Conservation (phyloP, 2,113 vertebrate genomes). For the Elachura formosa region DNA sequence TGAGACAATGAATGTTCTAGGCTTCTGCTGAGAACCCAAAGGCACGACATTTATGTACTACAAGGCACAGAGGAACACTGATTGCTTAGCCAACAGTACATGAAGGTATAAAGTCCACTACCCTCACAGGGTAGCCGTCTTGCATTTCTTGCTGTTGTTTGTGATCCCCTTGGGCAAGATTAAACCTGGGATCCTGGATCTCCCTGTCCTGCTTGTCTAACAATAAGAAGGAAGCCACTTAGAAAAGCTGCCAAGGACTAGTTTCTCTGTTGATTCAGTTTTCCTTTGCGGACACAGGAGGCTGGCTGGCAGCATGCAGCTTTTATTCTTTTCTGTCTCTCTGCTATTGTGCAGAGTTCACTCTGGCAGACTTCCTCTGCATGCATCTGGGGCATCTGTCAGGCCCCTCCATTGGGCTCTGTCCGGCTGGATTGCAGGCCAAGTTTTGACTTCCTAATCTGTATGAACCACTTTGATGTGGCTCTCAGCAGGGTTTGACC, state of each 20-base stretch:
- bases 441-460: slow-evolving; percentile 16
- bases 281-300: background rate
- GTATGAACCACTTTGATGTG: background rate
- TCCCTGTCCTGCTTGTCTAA: background rate
- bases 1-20: background rate
- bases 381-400: background rate
- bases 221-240: background rate
- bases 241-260: background rate
- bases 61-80: background rate
- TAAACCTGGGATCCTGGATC: background rate
- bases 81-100: background rate
- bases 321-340: background rate
- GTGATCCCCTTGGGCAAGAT: background rate
- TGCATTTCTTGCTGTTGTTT: background rate
- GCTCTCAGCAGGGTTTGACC: background rate
- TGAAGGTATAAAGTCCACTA: background rate
- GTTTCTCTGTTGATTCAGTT: background rate
- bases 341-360: background rate
- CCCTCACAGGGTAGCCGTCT: background rate
- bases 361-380: background rate
- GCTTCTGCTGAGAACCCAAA: background rate
- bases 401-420: background rate
- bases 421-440: background rate
- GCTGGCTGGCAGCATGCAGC: background rate
- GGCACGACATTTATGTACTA: background rate